These are phyloP conservation scores for Rachycentron canadum DNA, from an alignment of 2,797 vertebrate genomes.

Conservation along the genomic window DNA sequence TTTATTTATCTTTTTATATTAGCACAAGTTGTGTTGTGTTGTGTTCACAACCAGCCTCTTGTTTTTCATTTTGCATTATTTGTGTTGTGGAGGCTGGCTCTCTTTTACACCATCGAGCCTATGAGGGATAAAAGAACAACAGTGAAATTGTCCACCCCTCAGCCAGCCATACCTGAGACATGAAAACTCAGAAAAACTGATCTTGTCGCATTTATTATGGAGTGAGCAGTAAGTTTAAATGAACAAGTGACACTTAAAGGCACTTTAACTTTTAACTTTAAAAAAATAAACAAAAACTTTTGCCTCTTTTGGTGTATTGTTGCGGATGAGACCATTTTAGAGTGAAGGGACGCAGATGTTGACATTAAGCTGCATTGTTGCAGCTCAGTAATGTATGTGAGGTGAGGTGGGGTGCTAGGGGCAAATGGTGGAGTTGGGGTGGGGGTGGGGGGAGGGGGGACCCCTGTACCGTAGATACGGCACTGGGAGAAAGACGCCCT, in stretches of 20 bases:
- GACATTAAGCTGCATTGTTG: neutral
- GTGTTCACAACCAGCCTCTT: too few relatives aligned
- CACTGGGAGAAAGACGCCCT: constrained; percentile 46
- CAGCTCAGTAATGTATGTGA: neutral
- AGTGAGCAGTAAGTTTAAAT: neutral
- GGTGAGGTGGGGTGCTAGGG: neutral
- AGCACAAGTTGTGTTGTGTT: too few relatives aligned
- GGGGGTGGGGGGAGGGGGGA: neutral
- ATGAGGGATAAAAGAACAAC: too few relatives aligned
- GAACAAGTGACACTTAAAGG: neutral
- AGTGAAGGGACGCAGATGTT: neutral
- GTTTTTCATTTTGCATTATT: too few relatives aligned
- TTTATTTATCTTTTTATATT: too few relatives aligned
- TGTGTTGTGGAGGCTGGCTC: neutral
- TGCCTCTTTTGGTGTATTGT: too few relatives aligned
- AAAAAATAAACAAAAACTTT: too few relatives aligned
- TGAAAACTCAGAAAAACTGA: neutral
- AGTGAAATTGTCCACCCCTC: neutral
- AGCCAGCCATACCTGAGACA: neutral
- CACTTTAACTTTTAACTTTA: neutral
- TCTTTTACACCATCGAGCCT: too few relatives aligned
- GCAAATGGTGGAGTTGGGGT: neutral
- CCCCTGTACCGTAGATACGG: constrained; percentile 26
- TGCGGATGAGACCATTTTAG: too few relatives aligned
- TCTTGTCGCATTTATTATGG: neutral